Evolutionary conservation across 1,140 invertebrate genomes (phyloP).

Genomic region (Euwallacea fornicatus): DNA sequence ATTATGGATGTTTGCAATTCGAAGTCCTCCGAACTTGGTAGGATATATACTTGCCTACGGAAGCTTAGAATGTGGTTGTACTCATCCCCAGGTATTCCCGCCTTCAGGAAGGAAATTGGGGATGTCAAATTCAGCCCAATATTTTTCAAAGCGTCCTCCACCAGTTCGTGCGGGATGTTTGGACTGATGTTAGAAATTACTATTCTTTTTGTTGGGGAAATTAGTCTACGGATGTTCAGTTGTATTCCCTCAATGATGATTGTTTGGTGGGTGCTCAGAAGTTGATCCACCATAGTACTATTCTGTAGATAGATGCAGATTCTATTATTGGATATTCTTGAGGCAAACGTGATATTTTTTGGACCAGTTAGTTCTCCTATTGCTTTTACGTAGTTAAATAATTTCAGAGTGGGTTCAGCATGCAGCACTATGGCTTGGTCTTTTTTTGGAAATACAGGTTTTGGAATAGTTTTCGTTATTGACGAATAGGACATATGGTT

Average conservation of each 20-base stretch:
- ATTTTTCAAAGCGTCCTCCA: not conserved
- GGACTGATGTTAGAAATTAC: not conserved
- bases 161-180: not conserved
- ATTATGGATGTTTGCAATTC: constrained; percentile 1
- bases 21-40: not conserved
- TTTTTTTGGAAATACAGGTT: constrained; percentile 2
- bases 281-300: constrained; percentile 1
- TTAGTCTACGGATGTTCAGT: not conserved
- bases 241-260: not conserved
- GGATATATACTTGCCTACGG: not conserved
- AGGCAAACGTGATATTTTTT: constrained; percentile 1
- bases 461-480: constrained; percentile 1
- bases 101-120: constrained; percentile 1
- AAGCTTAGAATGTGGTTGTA: not conserved
- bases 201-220: not conserved
- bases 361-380: not conserved
- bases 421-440: not conserved
- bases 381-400: not conserved
- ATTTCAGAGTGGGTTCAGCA: not conserved
- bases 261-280: constrained; percentile 1
- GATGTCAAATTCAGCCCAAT: not conserved
- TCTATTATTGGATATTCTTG: constrained; percentile 4
- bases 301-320: not conserved
- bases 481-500: not conserved
- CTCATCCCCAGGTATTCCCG: not conserved